A percentile compares a stretch with the other conserved stretches of the same genome.
These are phyloP conservation scores for Danio tinwini DNA, from an alignment of 2,797 vertebrate species.

Conservation along the genomic window DNA sequence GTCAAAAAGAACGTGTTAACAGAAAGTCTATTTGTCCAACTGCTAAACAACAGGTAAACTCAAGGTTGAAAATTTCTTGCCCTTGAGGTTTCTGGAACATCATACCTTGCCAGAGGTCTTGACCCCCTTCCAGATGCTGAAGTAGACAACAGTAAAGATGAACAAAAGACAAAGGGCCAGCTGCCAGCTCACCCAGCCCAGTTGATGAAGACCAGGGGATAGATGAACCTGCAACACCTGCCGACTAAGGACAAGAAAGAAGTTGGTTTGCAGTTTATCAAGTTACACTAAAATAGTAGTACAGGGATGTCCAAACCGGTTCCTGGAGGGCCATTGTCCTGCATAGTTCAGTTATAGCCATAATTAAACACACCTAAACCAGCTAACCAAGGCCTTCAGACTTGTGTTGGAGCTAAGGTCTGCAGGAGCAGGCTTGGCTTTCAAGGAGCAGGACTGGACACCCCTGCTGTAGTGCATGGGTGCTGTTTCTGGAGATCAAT, in stretches of 20 bases:
- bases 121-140: constrained; percentile 99
- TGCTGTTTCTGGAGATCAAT: no score
- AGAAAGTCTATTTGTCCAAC: not conserved
- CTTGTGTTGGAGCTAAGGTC: no score
- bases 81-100: not conserved
- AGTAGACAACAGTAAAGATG: constrained; percentile 96
- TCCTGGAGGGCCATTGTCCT: no score
- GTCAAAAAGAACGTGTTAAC: constrained; percentile 3
- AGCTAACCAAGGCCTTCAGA: no score
- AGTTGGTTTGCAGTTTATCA: not conserved
- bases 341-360: no score
- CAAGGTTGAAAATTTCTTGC: not conserved
- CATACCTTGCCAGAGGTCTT: constrained; percentile 98
- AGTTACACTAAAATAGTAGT: not conserved
- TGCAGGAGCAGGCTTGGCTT: no score
- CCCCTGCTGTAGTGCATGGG: no score
- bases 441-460: no score
- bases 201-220: constrained; percentile 90
- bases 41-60: not conserved
- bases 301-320: no score
- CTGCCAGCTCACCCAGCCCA: constrained; percentile 96
- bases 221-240: constrained; percentile 92
- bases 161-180: constrained; percentile 91
- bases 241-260: constrained; percentile 78
- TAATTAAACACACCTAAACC: no score